Conservation (phyloP, 53 echinoderm and acorn worm species). For the Apostichopus leukothele region DNA sequence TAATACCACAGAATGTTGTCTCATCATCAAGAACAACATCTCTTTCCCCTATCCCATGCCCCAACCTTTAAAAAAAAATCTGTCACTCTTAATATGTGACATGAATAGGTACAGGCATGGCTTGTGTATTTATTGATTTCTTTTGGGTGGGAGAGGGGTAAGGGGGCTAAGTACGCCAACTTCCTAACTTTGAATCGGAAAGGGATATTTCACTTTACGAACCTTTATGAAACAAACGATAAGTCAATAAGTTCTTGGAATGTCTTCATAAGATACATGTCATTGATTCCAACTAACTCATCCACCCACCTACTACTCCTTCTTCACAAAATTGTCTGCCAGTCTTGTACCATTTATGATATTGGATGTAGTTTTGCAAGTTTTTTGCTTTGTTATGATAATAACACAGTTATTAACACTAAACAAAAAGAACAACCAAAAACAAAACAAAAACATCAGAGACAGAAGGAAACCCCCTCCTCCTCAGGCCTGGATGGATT, state of each 20-base stretch:
- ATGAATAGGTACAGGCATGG: no score
- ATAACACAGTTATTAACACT: neutral
- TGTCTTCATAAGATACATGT: neutral
- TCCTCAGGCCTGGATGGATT: neutral
- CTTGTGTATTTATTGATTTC: no score
- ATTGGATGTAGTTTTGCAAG: neutral
- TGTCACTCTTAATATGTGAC: no score
- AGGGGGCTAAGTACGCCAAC: no score
- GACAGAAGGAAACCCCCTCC: neutral
- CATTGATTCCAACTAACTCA: neutral
- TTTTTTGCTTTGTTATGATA: neutral
- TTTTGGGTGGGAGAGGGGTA: no score
- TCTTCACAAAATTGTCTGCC: neutral
- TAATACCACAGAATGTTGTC: no score
- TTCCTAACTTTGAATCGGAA: no score
- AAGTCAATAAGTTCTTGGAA: neutral
- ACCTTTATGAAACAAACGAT: no score
- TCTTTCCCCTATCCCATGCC: no score
- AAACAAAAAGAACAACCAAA: neutral
- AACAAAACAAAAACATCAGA: neutral
- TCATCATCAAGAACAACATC: no score
- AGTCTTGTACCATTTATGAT: neutral
- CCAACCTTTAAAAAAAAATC: no score
- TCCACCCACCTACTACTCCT: neutral
- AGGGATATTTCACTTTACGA: no score